These are phyloP conservation scores for Drosophila sturtevanti DNA, from an alignment of 1,140 invertebrate species.

Conservation along the genomic window DNA sequence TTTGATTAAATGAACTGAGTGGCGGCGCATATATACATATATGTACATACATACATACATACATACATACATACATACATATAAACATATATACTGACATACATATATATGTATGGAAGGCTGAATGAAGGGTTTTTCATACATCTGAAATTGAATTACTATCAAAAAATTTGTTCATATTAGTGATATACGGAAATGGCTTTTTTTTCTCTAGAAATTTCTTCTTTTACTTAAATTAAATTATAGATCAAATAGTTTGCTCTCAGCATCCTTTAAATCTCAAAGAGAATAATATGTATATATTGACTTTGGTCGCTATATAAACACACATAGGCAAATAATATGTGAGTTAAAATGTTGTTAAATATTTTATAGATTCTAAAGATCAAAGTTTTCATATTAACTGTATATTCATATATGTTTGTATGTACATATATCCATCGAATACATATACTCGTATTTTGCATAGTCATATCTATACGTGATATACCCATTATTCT, in stretches of 20 bases:
- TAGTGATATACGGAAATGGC: not conserved
- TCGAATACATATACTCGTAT: no score
- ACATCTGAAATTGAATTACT: slow-evolving; percentile 45
- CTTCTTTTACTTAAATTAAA: not conserved
- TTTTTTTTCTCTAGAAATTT: not conserved
- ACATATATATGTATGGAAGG: not conserved
- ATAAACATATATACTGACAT: not conserved
- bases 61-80: not conserved
- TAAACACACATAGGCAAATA: no score
- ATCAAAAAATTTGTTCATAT: slow-evolving; percentile 26
- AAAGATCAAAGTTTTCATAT: no score
- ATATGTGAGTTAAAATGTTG: no score
- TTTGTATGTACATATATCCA: no score
- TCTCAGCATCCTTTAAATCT: no score
- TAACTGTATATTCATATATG: no score
- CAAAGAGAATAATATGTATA: no score
- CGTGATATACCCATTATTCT: not conserved
- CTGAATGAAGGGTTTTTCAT: not conserved
- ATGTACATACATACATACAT: not conserved
- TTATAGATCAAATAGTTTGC: not conserved
- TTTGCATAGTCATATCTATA: not conserved
- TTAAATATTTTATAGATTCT: no score
- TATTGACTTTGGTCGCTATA: no score
- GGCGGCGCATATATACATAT: not conserved
- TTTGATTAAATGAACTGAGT: slow-evolving; percentile 58